Conservation (phyloP, 1,140 invertebrate genomes). For the Drosophila saltans region DNA sequence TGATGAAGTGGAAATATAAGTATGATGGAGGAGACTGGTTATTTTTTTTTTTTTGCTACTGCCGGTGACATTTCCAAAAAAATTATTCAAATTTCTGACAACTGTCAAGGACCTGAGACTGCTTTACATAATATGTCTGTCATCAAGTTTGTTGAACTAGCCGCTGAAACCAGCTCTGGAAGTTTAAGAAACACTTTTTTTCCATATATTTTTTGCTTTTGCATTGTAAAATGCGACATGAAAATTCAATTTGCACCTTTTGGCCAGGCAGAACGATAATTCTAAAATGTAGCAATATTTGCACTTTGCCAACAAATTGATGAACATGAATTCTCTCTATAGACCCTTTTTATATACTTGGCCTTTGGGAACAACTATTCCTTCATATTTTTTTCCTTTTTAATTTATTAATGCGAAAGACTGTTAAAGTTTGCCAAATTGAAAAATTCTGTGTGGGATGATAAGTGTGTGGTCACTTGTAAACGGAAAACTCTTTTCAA, state of each 20-base stretch:
- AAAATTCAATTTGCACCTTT: slow-evolving; percentile 69
- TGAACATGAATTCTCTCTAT: slow-evolving; percentile 16
- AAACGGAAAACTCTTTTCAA: background rate
- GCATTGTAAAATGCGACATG: slow-evolving; percentile 38
- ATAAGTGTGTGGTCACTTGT: slow-evolving; percentile 19
- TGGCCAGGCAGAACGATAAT: slow-evolving; percentile 19
- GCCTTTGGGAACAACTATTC: slow-evolving; percentile 22
- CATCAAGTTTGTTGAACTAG: slow-evolving; percentile 38
- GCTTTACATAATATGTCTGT: slow-evolving; percentile 69
- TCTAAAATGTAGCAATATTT: background rate
- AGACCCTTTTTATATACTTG: slow-evolving; percentile 8
- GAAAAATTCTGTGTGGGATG: background rate
- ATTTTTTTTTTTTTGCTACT: background rate
- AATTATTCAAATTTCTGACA: slow-evolving; percentile 73
- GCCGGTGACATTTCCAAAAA: slow-evolving; percentile 40
- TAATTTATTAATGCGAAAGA: slow-evolving; percentile 4
- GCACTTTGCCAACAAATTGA: slow-evolving; percentile 43
- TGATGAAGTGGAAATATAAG: slow-evolving; percentile 36
- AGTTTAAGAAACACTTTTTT: background rate
- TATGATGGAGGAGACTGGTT: slow-evolving; percentile 7
- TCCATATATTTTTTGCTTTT: slow-evolving; percentile 2
- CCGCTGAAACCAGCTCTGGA: slow-evolving; percentile 25
- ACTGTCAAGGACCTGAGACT: slow-evolving; percentile 62
- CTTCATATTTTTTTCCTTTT: slow-evolving; percentile 8
- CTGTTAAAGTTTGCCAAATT: background rate